A percentile compares a stretch with the other conserved stretches of the same genome.
Conservation (phyloP, 1,140 invertebrate genomes). For the Euwallacea similis region DNA sequence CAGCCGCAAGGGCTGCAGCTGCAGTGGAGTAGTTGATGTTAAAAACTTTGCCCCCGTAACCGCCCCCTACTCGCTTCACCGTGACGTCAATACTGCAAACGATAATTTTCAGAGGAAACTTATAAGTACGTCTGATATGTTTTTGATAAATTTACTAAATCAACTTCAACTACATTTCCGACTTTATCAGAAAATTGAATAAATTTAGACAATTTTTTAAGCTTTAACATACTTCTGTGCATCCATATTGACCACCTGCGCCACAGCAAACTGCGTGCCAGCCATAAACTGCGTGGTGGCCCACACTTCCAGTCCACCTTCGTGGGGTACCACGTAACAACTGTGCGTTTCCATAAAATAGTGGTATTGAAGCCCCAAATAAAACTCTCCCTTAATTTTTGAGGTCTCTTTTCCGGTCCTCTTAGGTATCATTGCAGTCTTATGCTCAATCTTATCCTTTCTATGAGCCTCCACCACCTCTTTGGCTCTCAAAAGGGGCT, state of each 20-base stretch:
- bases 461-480: constrained; percentile 55
- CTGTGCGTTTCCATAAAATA: constrained; percentile 67
- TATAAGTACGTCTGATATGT: too few species aligned
- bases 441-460: constrained; percentile 38
- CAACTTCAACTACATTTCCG: too few species aligned
- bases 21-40: constrained; percentile 55
- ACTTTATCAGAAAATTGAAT: neutral
- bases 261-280: neutral
- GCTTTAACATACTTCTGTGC: neutral
- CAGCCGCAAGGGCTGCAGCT: constrained; percentile 60
- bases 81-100: constrained; percentile 12
- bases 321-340: constrained; percentile 64
- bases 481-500: constrained; percentile 63
- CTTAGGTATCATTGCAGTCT: constrained; percentile 38
- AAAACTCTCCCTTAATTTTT: neutral
- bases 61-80: constrained; percentile 69
- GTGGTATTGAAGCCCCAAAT: constrained; percentile 57
- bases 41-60: constrained; percentile 67
- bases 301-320: constrained; percentile 56
- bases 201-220: neutral
- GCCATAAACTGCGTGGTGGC: constrained; percentile 58
- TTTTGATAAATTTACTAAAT: too few species aligned
- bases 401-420: neutral
- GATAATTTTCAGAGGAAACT: too few species aligned
- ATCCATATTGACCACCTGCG: constrained; percentile 10